Conservation (phyloP, 2,888 invertebrate genomes). For the Calliopum simillimum region DNA sequence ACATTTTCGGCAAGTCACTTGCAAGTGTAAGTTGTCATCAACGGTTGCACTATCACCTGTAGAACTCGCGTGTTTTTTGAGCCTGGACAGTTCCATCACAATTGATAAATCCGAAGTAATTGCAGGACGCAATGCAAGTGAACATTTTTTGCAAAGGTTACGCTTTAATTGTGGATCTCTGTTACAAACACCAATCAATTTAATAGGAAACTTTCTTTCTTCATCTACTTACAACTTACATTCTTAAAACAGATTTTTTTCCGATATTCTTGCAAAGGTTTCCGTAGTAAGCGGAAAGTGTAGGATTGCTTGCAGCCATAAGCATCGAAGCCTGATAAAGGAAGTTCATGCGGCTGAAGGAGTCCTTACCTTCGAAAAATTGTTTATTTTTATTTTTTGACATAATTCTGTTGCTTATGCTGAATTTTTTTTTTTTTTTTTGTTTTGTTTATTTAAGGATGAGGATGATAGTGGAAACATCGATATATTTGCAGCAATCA, state of each 20-base stretch:
- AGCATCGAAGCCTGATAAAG: conserved; percentile 64
- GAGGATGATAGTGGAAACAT: too few species aligned
- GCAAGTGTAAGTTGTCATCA: conserved; percentile 46
- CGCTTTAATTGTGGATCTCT: conserved; percentile 65
- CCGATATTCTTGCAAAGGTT: conserved; percentile 61
- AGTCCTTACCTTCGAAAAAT: conserved; percentile 53
- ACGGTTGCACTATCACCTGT: neutral
- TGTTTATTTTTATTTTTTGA: conserved; percentile 35
- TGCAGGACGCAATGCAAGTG: conserved; percentile 57
- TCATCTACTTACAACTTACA: conserved; percentile 54
- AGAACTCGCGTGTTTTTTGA: conserved; percentile 32
- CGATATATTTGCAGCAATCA: too few species aligned
- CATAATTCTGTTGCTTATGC: neutral
- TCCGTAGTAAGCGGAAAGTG: conserved; percentile 63
- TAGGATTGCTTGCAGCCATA: conserved; percentile 60
- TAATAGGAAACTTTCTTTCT: neutral
- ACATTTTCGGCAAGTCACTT: conserved; percentile 58
- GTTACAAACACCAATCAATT: neutral
- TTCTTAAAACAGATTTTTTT: conserved; percentile 61
- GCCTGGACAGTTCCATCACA: conserved; percentile 18
- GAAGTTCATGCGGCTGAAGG: conserved; percentile 64
- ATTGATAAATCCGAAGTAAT: conserved; percentile 54
- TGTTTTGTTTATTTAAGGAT: conserved; percentile 47
- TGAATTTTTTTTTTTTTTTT: neutral
- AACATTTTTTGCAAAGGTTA: conserved; percentile 63